Base-by-base conservation (phyloP, 2,113 vertebrate genomes). In the Nicator chloris region DNA sequence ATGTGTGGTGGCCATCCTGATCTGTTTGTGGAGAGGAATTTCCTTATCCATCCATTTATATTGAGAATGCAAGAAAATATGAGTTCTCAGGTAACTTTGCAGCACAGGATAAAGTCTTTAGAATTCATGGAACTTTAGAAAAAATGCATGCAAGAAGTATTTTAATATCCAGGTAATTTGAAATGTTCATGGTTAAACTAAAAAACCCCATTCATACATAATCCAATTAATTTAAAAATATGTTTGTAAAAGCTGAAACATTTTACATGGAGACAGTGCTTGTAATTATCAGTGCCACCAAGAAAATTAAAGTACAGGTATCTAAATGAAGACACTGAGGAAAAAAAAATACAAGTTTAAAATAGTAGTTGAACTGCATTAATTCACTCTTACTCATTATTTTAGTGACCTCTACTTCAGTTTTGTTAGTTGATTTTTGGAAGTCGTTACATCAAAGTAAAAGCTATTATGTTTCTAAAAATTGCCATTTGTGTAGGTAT, bases 401-500 rank as follows among this genome's bases (percentile, higher is more conserved):
- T 92, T 53, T 18, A 33, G 27, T 47, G 45, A 61, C 31, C 21
- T 86, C n/a, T 60, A 73, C n/a, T 64, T 79, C 30, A 49, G n/a
- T 78, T 81, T 73, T 39, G 33, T 61, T 40, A 75, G 33, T 44
- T 61, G 47, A 23, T 70, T 82, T 82, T 85, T 85, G 28, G 39
- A 75, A 79, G 15, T 11, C 0, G 0, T 45, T 65, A 6, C 19
- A 31, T 78, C 35, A 13, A 66, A 70, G 18, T 69, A 64, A 81
- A 86, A 81, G 9, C 17, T 45, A n/a, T 49, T 85, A 5, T 6
- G 28, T 28, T 81, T 57, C 31, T 53, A 28, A 70, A 90, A 82
- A n/a, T 39, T 0, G 0, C 7, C 28, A 5, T 28, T 66, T 7
- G 0, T 50, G 4, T 12, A 49, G 50, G 11, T 75, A 12, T 53